phyloP scores from a whole-genome alignment of 1,140 invertebrate species.

The Maconellicoccus hirsutus region DNA sequence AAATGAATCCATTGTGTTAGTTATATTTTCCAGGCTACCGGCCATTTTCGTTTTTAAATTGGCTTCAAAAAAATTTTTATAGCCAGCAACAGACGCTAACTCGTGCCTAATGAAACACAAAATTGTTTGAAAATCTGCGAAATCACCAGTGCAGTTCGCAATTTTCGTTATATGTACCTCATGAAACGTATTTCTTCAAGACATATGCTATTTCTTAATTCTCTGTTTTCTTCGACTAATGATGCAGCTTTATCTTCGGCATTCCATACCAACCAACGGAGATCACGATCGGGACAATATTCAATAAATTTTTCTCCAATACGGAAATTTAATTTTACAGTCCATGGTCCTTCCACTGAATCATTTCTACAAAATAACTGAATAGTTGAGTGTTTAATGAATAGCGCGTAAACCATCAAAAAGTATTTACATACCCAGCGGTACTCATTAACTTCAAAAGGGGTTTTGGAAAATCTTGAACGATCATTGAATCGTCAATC shows the following conservation, averaged over 20 bases:
- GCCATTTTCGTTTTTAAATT: slow-evolving; percentile 94
- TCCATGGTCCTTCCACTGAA: slow-evolving; percentile 62
- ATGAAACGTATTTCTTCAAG: slow-evolving; percentile 63
- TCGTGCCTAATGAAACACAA: slow-evolving; percentile 44
- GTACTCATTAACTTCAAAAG: slow-evolving; percentile 52
- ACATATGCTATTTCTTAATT: slow-evolving; percentile 55
- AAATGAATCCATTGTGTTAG: slow-evolving; percentile 56
- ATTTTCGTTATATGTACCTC: no score
- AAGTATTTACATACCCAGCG: slow-evolving; percentile 40
- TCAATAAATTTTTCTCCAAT: slow-evolving; percentile 62
- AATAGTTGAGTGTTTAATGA: not conserved
- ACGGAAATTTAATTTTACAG: slow-evolving; percentile 55
- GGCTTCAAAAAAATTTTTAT: slow-evolving; percentile 64
- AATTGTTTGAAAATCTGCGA: no score
- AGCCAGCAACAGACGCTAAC: slow-evolving; percentile 67
- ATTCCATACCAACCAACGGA: slow-evolving; percentile 73
- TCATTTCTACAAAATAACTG: slow-evolving; percentile 34
- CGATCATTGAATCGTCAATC: slow-evolving; percentile 49
- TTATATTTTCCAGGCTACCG: slow-evolving; percentile 62
- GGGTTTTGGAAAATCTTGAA: slow-evolving; percentile 60
- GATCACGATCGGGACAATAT: slow-evolving; percentile 61
- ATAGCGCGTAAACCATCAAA: not conserved
- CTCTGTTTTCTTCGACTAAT: slow-evolving; percentile 42
- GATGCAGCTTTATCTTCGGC: slow-evolving; percentile 60
- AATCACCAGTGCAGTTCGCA: not conserved